These are phyloP conservation scores for Amphimallon solstitiale DNA, from an alignment of 2,888 invertebrate genomes.

Conservation along the genomic window DNA sequence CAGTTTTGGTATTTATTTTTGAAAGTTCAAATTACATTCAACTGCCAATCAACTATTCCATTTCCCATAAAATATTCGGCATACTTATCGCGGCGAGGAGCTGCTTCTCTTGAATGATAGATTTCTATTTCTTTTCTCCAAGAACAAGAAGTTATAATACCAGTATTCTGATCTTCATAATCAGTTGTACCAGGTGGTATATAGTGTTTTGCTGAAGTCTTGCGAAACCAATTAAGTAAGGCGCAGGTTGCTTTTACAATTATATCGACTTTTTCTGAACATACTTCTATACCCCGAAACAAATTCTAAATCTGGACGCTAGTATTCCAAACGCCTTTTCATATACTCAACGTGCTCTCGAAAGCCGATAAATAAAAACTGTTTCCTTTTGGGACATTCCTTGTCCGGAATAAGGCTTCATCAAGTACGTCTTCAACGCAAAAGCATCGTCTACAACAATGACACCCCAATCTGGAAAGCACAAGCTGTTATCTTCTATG, in stretches of 20 bases:
- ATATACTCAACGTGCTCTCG: not conserved
- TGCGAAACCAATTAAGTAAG: not conserved
- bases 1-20: too few relatives aligned
- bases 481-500: too few relatives aligned
- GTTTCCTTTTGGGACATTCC: not conserved
- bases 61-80: not conserved
- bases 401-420: slow-evolving; percentile 1
- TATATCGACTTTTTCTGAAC: not conserved
- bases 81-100: not conserved
- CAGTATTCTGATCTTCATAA: not conserved
- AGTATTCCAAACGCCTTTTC: not conserved
- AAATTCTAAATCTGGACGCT: not conserved
- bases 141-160: too few relatives aligned
- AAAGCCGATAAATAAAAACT: not conserved
- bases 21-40: too few relatives aligned
- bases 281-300: not conserved
- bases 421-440: not conserved
- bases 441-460: slow-evolving; percentile 1
- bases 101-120: not conserved
- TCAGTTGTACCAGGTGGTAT: not conserved
- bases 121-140: not conserved
- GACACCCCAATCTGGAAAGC: not conserved
- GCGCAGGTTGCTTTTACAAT: not conserved
- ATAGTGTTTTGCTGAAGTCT: not conserved
- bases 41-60: not conserved